Evolutionary conservation across 2,888 invertebrate genomes (phyloP).

Genomic region (Drosophila infuscata): DNA sequence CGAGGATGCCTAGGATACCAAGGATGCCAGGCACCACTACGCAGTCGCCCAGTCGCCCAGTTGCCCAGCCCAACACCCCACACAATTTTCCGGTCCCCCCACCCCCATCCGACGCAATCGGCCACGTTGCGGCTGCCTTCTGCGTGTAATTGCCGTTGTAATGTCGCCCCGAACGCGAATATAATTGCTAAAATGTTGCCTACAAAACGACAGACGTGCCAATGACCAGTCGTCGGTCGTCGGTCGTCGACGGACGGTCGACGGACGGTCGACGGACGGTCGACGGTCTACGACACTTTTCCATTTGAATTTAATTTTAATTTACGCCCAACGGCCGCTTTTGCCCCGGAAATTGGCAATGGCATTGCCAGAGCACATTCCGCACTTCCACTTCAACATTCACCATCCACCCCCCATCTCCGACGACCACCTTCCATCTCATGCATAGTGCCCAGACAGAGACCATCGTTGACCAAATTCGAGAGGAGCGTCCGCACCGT

Average conservation of each 20-base stretch:
- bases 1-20: slow-evolving; percentile 57
- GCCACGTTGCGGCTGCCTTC: slow-evolving; percentile 65
- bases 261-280: slow-evolving; percentile 12
- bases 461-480: slow-evolving; percentile 40
- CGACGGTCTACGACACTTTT: slow-evolving; percentile 69
- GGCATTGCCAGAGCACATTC: slow-evolving; percentile 55
- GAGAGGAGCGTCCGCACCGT: slow-evolving; percentile 66
- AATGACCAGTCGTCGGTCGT: slow-evolving; percentile 54
- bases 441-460: neutral
- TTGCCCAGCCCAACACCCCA: neutral
- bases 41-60: neutral
- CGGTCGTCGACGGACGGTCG: slow-evolving; percentile 16
- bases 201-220: slow-evolving; percentile 65
- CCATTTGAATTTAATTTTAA: slow-evolving; percentile 82
- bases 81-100: neutral
- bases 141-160: slow-evolving; percentile 80
- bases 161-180: slow-evolving; percentile 80
- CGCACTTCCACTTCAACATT: slow-evolving; percentile 1
- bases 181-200: slow-evolving; percentile 81
- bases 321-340: slow-evolving; percentile 76
- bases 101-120: neutral
- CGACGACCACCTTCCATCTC: neutral
- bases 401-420: neutral
- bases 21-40: slow-evolving; percentile 28
- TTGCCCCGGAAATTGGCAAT: slow-evolving; percentile 74